Evolutionary conservation across 2,888 invertebrate species (phyloP).

Genomic region (Augochlorella aurata): DNA sequence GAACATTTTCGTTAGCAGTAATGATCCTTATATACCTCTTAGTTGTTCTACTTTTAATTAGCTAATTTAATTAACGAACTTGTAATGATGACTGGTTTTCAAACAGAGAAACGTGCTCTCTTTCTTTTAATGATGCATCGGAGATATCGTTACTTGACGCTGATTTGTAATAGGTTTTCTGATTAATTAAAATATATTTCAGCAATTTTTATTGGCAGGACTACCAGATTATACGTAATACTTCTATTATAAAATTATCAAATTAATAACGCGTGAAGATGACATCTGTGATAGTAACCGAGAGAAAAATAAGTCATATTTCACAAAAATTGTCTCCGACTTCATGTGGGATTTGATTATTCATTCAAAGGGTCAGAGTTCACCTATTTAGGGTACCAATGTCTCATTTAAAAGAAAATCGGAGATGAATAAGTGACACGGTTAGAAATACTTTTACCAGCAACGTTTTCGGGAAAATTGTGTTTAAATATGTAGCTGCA

Average conservation of each 20-base stretch:
- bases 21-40: not conserved
- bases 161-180: not conserved
- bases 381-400: not conserved
- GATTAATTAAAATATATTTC: not conserved
- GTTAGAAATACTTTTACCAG: not conserved
- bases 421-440: not conserved
- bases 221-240: not conserved
- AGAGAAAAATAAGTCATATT: not conserved
- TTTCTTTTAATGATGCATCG: not conserved
- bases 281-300: not conserved
- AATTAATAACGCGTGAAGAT: not conserved
- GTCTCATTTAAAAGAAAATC: not conserved
- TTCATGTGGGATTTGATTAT: not conserved
- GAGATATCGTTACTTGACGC: not conserved
- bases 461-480: not conserved
- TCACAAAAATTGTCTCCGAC: not conserved
- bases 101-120: not conserved
- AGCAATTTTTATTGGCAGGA: not conserved
- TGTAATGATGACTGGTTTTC: not conserved
- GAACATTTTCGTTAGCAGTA: not conserved
- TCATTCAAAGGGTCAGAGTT: not conserved
- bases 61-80: constrained; percentile 2
- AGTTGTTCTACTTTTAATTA: not conserved
- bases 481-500: not conserved
- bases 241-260: not conserved